Percentiles rank a stretch among this genome's conserved stretches.
These are phyloP conservation scores for Collichthys lucidus DNA, from an alignment of 2,113 vertebrate species.

Conservation along the genomic window DNA sequence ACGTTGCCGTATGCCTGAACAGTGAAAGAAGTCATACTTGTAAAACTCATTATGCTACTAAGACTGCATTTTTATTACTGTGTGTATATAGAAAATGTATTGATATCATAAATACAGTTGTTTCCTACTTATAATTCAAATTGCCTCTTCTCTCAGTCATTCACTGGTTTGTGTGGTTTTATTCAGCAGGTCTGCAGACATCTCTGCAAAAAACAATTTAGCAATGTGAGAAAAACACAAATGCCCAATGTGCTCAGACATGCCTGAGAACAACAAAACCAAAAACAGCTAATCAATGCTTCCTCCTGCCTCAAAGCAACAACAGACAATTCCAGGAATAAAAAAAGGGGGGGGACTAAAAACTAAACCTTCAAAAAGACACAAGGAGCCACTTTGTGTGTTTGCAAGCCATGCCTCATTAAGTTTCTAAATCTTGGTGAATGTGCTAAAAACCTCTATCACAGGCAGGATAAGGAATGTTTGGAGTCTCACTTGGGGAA, in stretches of 20 bases:
- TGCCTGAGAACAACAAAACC: not conserved
- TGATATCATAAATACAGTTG: constrained; percentile 85
- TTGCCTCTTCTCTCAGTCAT: not conserved
- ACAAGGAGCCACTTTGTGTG: constrained; percentile 6
- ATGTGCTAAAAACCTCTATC: constrained; percentile 8
- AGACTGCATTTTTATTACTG: constrained; percentile 82
- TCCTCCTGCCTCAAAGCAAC: not conserved
- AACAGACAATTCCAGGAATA: constrained; percentile 13
- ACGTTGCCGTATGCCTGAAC: constrained; percentile 53
- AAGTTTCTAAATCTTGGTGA: not conserved
- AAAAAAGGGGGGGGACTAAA: not conserved
- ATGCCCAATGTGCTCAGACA: constrained; percentile 19
- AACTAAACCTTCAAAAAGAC: constrained; percentile 10
- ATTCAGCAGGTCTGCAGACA: not conserved
- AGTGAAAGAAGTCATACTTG: constrained; percentile 66
- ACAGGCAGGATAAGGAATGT: not conserved
- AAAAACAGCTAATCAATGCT: constrained; percentile 3
- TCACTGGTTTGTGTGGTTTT: constrained; percentile 10
- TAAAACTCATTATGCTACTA: constrained; percentile 79
- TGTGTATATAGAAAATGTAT: constrained; percentile 83
- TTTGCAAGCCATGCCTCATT: not conserved
- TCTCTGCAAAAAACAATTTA: not conserved
- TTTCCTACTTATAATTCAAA: constrained; percentile 85
- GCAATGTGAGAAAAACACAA: constrained; percentile 13
- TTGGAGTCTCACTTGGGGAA: not conserved